Evolutionary conservation across 2,797 vertebrate genomes (phyloP).

Genomic region (Silurus aristotelis): DNA sequence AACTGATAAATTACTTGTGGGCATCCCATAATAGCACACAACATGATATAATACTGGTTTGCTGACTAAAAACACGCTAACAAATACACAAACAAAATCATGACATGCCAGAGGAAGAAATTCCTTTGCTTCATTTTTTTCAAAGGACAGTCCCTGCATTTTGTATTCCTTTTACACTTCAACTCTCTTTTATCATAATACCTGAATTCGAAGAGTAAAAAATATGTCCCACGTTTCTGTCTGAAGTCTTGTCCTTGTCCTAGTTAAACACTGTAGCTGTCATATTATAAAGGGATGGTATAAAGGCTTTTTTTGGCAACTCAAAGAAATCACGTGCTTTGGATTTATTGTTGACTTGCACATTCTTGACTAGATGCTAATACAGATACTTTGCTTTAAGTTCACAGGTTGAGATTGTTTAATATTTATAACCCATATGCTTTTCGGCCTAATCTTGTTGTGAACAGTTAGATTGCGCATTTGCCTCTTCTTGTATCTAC

Average conservation of each 20-base stretch:
- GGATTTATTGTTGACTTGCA: background rate
- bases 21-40: too few relatives aligned
- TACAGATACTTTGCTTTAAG: background rate
- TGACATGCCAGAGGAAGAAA: conserved; percentile 8
- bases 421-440: conserved; percentile 20
- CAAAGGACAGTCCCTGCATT: conserved; percentile 39
- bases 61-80: too few relatives aligned
- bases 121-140: conserved; percentile 15
- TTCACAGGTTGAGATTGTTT: background rate
- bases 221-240: background rate
- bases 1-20: too few relatives aligned
- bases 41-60: too few relatives aligned
- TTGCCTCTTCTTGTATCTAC: background rate
- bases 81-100: too few relatives aligned
- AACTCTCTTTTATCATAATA: conserved; percentile 41
- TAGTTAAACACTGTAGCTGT: conserved; percentile 23
- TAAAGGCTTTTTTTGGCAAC: conserved; percentile 8
- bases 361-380: conserved; percentile 11
- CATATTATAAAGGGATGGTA: background rate
- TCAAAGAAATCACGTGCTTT: background rate
- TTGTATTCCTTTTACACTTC: conserved; percentile 40
- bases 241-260: conserved; percentile 35
- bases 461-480: background rate
- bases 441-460: background rate
- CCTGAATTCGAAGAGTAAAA: conserved; percentile 30